Conservation (phyloP, 2,113 vertebrate genomes). For the Gymnarchus niloticus region DNA sequence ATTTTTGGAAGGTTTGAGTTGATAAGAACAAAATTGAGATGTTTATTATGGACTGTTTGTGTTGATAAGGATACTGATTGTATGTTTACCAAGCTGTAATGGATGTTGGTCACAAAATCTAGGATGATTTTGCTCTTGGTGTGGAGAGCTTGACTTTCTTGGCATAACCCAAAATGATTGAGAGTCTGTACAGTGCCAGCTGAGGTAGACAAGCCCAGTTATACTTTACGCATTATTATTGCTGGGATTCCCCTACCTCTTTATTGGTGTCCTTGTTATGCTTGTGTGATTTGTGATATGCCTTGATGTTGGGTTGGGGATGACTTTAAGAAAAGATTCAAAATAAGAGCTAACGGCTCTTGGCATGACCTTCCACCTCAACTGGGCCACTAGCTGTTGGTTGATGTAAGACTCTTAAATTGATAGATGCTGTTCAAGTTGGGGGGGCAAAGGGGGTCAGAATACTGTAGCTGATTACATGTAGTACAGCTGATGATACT, state of each 20-base stretch:
- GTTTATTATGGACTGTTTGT: not conserved
- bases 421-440: constrained; percentile 5
- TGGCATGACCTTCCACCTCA: not conserved
- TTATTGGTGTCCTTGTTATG: too few species aligned
- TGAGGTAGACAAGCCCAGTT: not conserved
- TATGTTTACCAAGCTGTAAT: not conserved
- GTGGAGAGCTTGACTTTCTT: not conserved
- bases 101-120: not conserved
- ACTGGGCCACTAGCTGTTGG: not conserved
- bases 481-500: not conserved
- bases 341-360: not conserved
- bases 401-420: not conserved
- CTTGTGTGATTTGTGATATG: not conserved
- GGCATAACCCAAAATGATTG: not conserved
- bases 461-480: not conserved
- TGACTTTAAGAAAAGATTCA: not conserved
- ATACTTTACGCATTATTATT: not conserved
- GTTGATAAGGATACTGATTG: not conserved
- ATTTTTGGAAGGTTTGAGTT: not conserved
- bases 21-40: not conserved
- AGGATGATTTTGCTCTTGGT: not conserved
- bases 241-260: not conserved
- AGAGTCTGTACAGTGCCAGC: not conserved
- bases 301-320: not conserved
- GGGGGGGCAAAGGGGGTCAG: constrained; percentile 13